Base-by-base conservation (phyloP, 2,113 vertebrate species). In the Siniperca knerii region DNA sequence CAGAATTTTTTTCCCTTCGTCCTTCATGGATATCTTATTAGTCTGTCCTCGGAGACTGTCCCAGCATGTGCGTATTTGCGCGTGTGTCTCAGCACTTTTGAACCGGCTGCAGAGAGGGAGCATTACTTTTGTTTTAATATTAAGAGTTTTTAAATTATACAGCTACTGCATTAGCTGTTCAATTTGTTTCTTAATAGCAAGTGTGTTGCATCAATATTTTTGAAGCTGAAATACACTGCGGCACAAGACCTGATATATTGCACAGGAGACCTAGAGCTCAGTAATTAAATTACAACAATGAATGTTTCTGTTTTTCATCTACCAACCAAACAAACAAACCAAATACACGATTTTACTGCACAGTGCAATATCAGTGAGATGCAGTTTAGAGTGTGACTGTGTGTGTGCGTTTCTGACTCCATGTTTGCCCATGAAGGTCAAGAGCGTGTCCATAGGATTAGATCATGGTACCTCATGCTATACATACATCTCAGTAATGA, bases 401-500 rank as follows among this genome's bases (percentile, higher is more conserved):
- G 48, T 76, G 48, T 48, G 60, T 79, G 29, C 2, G 29, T 3
- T n/a, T 80, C 29, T 69, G 18, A 44, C 35, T 77, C 33, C 23
- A 1, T 67, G 75, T 44, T 64, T 35, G 37, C 44, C 42, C 72
- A 37, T 69, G 55, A 91, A 90, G 72, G 84, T 87, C 81, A 88
- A 70, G 42, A 44, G 52, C 25, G 7, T 58, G 54, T 83, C 77
- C 8, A 2, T 46, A 42, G 73, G 54, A 85, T 87, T 84, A 78
- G 62, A 80, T 86, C 58, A 66, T 52, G 55, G 15, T 55, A 65
- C 46, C 42, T 73, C 37, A 71, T 77, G 69, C 25, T 74, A 52
- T 72, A 77, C 74, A 79, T 76, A 78, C 48, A 67, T 84, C 68
- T 78, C 73, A 68, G 18, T 77, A 75, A 87, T 86, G 69, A 44